Evolutionary conservation across 2,797 vertebrate genomes (phyloP).

Genomic region (Melopsittacus undulatus): DNA sequence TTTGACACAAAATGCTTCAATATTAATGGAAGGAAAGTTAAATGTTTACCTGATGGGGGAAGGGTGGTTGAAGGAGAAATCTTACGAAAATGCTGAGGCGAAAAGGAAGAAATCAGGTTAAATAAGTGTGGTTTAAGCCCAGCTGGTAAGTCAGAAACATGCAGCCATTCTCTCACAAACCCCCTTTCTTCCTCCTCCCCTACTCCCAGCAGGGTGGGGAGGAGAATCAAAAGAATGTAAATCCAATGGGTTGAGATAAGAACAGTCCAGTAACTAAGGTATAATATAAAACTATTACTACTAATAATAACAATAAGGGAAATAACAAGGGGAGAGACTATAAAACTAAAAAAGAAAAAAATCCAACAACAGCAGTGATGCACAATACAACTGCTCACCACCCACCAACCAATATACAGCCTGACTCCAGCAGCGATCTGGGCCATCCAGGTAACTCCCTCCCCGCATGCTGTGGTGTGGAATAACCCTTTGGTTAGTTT

Average conservation of each 20-base stretch:
- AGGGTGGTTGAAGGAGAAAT: rapidly evolving
- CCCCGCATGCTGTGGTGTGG: neutral
- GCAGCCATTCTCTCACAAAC: neutral
- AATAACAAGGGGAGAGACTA: too few species aligned
- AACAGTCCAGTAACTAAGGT: too few species aligned
- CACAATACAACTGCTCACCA: too few species aligned
- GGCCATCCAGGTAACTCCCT: neutral
- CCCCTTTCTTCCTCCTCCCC: neutral
- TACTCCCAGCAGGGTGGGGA: neutral
- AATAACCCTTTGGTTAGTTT: neutral
- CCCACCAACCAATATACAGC: too few species aligned
- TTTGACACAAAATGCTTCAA: neutral
- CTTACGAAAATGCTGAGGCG: neutral
- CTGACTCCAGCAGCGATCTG: neutral
- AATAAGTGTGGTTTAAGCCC: neutral
- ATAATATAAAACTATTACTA: too few species aligned
- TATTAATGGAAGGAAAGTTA: neutral
- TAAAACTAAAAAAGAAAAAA: too few species aligned
- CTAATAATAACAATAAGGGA: too few species aligned
- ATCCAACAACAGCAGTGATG: too few species aligned
- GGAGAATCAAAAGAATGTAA: neutral
- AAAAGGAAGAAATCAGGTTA: neutral
- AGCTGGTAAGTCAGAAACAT: neutral
- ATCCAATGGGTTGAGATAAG: neutral
- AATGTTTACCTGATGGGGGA: neutral